Evolutionary conservation across 1,140 invertebrate species (phyloP).

Genomic region (Lepidurus packardi): DNA sequence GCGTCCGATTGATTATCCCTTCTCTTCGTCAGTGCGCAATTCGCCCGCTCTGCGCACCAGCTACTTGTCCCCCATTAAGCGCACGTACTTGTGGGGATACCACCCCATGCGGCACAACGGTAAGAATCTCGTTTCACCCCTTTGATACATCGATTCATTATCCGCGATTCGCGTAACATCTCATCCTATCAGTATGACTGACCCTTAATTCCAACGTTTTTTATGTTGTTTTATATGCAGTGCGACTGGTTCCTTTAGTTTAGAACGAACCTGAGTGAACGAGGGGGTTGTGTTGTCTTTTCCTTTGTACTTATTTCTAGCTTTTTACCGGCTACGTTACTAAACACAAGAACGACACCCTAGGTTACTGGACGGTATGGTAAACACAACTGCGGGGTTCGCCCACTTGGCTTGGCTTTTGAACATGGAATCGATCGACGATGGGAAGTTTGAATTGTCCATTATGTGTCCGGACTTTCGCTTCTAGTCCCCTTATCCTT

Average conservation of each 20-base stretch:
- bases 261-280: neutral
- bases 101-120: slow-evolving; percentile 33
- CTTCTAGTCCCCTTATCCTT: too few relatives aligned
- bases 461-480: too few relatives aligned
- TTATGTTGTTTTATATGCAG: neutral
- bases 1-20: slow-evolving; percentile 31
- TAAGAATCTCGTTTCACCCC: neutral
- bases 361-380: slow-evolving; percentile 13
- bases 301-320: neutral
- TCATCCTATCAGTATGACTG: neutral
- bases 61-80: slow-evolving; percentile 35
- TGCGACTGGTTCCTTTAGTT: neutral
- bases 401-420: too few relatives aligned
- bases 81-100: slow-evolving; percentile 34
- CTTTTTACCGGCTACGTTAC: neutral
- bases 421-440: too few relatives aligned
- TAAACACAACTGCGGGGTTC: neutral
- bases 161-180: neutral
- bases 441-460: too few relatives aligned
- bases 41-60: slow-evolving; percentile 26
- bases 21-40: slow-evolving; percentile 13
- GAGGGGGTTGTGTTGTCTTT: neutral
- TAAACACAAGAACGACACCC: neutral
- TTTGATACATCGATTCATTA: neutral
- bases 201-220: too few relatives aligned